phyloP scores from a whole-genome alignment of 1,140 invertebrate species.

The Marisa cornuarietis region DNA sequence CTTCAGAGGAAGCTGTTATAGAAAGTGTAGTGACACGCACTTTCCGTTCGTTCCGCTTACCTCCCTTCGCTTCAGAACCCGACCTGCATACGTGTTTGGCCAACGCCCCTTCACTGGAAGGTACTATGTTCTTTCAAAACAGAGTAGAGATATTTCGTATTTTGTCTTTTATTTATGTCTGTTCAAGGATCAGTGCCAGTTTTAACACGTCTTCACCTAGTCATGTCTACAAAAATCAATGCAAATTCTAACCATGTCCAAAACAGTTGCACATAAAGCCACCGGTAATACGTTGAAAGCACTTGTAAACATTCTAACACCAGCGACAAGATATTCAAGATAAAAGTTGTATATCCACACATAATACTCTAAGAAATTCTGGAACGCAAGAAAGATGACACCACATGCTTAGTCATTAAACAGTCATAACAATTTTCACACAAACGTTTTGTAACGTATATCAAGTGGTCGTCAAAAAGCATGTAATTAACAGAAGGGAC shows the following conservation, averaged over 20 bases:
- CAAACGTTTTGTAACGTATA: too few relatives aligned
- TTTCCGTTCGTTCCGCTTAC: constrained; percentile 46
- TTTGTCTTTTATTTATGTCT: too few relatives aligned
- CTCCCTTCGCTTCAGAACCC: constrained; percentile 49
- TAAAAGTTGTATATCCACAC: too few relatives aligned
- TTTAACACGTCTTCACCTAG: constrained; percentile 5
- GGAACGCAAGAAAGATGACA: too few relatives aligned
- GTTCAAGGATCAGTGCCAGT: not conserved
- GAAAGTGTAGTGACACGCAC: constrained; percentile 41
- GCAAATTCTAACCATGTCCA: not conserved
- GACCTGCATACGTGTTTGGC: constrained; percentile 26
- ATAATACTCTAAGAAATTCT: too few relatives aligned
- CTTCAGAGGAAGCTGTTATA: constrained; percentile 44
- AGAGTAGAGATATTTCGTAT: constrained; percentile 9
- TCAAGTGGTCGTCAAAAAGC: too few relatives aligned
- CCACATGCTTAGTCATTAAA: too few relatives aligned
- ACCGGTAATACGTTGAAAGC: too few relatives aligned
- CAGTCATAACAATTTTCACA: too few relatives aligned
- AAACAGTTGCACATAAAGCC: not conserved
- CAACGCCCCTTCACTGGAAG: constrained; percentile 16
- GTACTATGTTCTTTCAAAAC: constrained; percentile 23
- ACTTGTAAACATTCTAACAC: too few relatives aligned
- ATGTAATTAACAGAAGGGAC: too few relatives aligned
- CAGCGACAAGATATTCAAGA: too few relatives aligned
- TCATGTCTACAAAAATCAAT: constrained; percentile 9